Evolutionary conservation across 2,797 vertebrate species (phyloP).

Genomic region (Typhlichthys subterraneus): DNA sequence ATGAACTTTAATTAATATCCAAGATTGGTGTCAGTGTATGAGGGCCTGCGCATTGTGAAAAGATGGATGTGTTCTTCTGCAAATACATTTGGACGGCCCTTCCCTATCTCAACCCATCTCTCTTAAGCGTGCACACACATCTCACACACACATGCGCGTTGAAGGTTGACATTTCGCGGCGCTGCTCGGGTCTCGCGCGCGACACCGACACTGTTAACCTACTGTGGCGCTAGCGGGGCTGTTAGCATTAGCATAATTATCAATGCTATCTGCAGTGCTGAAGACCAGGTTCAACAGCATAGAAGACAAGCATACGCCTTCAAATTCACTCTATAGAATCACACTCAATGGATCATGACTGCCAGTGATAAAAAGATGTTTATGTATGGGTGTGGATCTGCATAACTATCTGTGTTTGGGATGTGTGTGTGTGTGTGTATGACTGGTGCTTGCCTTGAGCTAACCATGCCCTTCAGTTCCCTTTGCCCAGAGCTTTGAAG

Average conservation of each 20-base stretch:
- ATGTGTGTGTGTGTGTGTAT: conserved; percentile 15
- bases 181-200: conserved; percentile 56
- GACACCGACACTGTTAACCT: conserved; percentile 62
- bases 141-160: conserved; percentile 4
- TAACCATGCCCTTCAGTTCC: conserved; percentile 67
- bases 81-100: conserved; percentile 37
- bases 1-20: conserved; percentile 80
- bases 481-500: conserved; percentile 69
- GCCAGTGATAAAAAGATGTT: neutral
- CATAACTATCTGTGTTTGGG: conserved; percentile 15
- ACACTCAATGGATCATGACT: too few relatives aligned
- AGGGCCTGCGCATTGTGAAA: conserved; percentile 30
- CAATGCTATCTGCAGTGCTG: conserved; percentile 38
- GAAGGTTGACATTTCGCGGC: conserved; percentile 64
- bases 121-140: conserved; percentile 19
- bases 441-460: conserved; percentile 70
- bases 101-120: conserved; percentile 67
- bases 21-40: conserved; percentile 29
- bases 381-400: conserved; percentile 11
- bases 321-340: too few relatives aligned
- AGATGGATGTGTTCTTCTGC: conserved; percentile 34
- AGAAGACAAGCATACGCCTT: neutral
- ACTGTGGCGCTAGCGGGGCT: conserved; percentile 31
- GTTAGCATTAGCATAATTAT: conserved; percentile 74
- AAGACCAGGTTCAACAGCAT: conserved; percentile 29